Evolutionary conservation across 2,888 invertebrate genomes (phyloP).

Genomic region (Platypus cylindrus): DNA sequence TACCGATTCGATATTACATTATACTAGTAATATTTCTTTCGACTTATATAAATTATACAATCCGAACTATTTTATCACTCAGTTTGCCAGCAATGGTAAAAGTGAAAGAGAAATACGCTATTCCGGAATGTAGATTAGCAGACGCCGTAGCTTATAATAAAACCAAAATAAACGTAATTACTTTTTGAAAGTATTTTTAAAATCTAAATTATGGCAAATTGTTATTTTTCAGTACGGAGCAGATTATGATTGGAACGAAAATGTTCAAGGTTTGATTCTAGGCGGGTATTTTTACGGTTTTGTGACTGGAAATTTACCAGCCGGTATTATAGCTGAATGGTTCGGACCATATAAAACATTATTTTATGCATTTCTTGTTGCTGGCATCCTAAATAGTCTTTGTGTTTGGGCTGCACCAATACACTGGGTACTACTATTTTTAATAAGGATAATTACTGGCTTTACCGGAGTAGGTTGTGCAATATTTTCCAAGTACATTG

Average conservation of each 20-base stretch:
- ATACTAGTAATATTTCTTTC: slow-evolving; percentile 57
- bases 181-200: no score
- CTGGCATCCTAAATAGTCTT: slow-evolving; percentile 26
- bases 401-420: slow-evolving; percentile 43
- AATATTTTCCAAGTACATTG: no score
- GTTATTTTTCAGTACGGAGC: slow-evolving; percentile 20
- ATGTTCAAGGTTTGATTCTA: slow-evolving; percentile 19
- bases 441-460: slow-evolving; percentile 44
- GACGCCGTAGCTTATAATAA: slow-evolving; percentile 14
- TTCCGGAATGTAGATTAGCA: slow-evolving; percentile 15
- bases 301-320: slow-evolving; percentile 19
- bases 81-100: slow-evolving; percentile 51
- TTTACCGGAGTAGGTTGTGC: slow-evolving; percentile 41
- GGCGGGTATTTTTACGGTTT: slow-evolving; percentile 24
- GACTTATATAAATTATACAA: slow-evolving; percentile 57
- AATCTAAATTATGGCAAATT: no score
- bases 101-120: slow-evolving; percentile 19
- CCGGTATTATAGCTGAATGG: slow-evolving; percentile 20
- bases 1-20: slow-evolving; percentile 28
- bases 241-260: slow-evolving; percentile 22
- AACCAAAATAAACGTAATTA: slow-evolving; percentile 17
- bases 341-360: slow-evolving; percentile 22
- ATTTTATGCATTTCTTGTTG: slow-evolving; percentile 2
- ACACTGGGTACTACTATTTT: slow-evolving; percentile 41
- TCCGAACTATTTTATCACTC: slow-evolving; percentile 57